Percentiles rank a stretch among this genome's conserved stretches.
phyloP scores from a whole-genome alignment of 2,113 vertebrate genomes.

The Anser cygnoides region DNA sequence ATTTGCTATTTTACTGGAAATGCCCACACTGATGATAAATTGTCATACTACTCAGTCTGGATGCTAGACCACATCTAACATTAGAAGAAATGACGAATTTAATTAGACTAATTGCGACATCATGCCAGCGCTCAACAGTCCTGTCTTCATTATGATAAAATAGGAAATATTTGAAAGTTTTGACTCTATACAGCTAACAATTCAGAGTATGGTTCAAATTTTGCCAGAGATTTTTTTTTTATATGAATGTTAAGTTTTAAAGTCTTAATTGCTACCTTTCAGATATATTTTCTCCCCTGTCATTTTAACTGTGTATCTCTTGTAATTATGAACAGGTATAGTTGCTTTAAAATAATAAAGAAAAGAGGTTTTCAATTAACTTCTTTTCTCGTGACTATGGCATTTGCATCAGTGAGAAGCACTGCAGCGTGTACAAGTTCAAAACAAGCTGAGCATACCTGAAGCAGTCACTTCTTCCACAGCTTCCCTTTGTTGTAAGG shows the following conservation, averaged over 20 bases:
- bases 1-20: conserved; percentile 45
- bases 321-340: not conserved
- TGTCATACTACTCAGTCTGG: not conserved
- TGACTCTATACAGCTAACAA: not conserved
- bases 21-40: conserved; percentile 30
- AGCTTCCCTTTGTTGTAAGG: conserved; percentile 23
- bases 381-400: not conserved
- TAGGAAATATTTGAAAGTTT: not conserved
- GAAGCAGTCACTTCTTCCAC: not conserved
- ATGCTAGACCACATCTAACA: conserved; percentile 33
- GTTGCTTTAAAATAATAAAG: not conserved
- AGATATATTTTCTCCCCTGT: not conserved
- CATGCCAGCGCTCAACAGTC: fast-evolving
- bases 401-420: conserved; percentile 26
- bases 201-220: not conserved
- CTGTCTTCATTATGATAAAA: not conserved
- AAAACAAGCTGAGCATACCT: conserved; percentile 18
- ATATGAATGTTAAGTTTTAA: conserved; percentile 7
- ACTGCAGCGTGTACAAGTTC: not conserved
- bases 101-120: not conserved
- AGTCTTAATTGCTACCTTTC: not conserved
- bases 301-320: not conserved
- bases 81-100: conserved; percentile 1
- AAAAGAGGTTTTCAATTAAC: not conserved
- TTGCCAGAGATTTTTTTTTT: not conserved